Percentiles rank a stretch among this genome's conserved stretches.
Evolutionary conservation across 2,888 invertebrate species (phyloP).

Genomic region (Hipparchia semele): DNA sequence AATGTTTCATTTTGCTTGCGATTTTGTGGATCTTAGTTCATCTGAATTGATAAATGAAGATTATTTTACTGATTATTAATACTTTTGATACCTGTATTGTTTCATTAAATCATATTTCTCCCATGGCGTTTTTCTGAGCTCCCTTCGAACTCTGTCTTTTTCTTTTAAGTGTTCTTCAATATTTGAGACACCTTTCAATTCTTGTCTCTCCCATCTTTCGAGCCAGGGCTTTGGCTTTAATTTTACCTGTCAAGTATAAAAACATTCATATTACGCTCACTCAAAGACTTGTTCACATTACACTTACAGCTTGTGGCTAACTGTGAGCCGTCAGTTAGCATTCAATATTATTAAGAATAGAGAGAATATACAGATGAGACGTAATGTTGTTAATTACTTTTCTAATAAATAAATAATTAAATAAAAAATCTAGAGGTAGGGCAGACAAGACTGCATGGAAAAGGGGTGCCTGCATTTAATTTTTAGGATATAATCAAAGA

Average conservation of each 20-base stretch:
- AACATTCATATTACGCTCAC: not conserved
- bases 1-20: too few relatives aligned
- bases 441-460: too few relatives aligned
- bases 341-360: too few relatives aligned
- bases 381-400: too few relatives aligned
- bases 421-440: not conserved
- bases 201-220: constrained; percentile 93
- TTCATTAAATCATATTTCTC: constrained; percentile 97
- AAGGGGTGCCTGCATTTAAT: not conserved
- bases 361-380: too few relatives aligned
- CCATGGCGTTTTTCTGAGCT: constrained; percentile 87
- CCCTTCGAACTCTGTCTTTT: constrained; percentile 79
- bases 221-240: constrained; percentile 94
- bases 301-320: too few relatives aligned
- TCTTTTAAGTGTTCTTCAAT: constrained; percentile 81
- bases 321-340: too few relatives aligned
- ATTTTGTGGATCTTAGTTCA: too few relatives aligned
- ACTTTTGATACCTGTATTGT: constrained; percentile 86
- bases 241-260: constrained; percentile 75
- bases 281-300: not conserved
- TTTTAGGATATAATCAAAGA: not conserved
- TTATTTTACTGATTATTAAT: too few relatives aligned
- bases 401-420: too few relatives aligned
- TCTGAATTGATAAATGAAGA: too few relatives aligned
- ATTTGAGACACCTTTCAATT: constrained; percentile 88